A percentile compares a stretch with the other conserved stretches of the same genome.
Evolutionary conservation across 2,888 invertebrate genomes (phyloP).

Genomic region (Icerya purchasi): DNA sequence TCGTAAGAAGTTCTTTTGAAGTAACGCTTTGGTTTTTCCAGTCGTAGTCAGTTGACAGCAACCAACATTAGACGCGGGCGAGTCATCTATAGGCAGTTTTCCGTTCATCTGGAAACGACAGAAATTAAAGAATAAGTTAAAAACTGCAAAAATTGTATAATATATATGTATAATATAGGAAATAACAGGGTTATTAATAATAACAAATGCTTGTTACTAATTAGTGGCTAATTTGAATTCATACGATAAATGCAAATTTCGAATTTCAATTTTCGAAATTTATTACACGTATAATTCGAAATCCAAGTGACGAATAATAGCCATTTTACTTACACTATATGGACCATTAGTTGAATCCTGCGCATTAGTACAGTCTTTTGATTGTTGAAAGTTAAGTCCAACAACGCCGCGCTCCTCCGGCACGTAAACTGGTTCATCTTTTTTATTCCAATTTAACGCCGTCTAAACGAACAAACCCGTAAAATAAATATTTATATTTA

Average conservation of each 20-base stretch:
- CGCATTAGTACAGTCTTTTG: conserved; percentile 64
- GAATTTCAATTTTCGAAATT: too few species aligned
- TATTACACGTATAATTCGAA: too few species aligned
- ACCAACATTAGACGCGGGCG: conserved; percentile 27
- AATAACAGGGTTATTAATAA: too few species aligned
- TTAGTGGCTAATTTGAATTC: too few species aligned
- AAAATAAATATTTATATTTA: too few species aligned
- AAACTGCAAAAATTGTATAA: too few species aligned
- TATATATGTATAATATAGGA: too few species aligned
- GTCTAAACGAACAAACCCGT: too few species aligned
- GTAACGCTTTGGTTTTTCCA: conserved; percentile 61
- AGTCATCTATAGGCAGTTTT: conserved; percentile 22
- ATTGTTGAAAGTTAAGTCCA: conserved; percentile 73
- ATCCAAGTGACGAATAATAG: too few species aligned
- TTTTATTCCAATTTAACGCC: conserved; percentile 58
- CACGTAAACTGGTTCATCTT: conserved; percentile 60
- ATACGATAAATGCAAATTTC: too few species aligned
- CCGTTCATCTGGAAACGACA: conserved; percentile 30
- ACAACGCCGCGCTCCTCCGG: conserved; percentile 71
- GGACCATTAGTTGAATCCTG: conserved; percentile 35
- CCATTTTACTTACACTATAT: conserved; percentile 37
- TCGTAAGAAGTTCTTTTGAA: conserved; percentile 69
- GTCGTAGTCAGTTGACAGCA: conserved; percentile 47
- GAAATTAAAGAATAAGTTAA: too few species aligned
- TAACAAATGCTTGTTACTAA: too few species aligned